Evolutionary conservation across 2,888 invertebrate genomes (phyloP).

Genomic region (Limulus polyphemus): DNA sequence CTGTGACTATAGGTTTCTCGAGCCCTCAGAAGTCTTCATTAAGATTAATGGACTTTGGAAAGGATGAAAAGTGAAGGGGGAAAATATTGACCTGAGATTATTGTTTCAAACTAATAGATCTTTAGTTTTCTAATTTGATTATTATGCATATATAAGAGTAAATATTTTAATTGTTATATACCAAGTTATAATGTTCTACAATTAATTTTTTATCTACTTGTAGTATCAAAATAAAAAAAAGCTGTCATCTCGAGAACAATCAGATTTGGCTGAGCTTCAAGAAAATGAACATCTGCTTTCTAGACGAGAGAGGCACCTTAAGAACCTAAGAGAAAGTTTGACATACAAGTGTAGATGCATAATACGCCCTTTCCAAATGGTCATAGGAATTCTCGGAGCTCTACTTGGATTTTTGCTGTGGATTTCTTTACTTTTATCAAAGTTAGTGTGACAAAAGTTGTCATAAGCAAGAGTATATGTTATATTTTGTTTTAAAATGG

Average conservation of each 20-base stretch:
- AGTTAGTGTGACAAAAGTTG: conserved; percentile 30
- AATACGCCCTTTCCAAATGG: conserved; percentile 36
- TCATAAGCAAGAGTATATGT: not conserved
- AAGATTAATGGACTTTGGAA: too few relatives aligned
- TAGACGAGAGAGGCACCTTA: conserved; percentile 33
- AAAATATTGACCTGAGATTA: too few relatives aligned
- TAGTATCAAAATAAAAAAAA: not conserved
- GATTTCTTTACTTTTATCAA: conserved; percentile 36
- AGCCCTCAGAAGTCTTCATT: too few relatives aligned
- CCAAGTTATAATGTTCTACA: not conserved
- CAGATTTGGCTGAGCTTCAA: conserved; percentile 31
- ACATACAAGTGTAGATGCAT: conserved; percentile 31
- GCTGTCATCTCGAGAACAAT: conserved; percentile 30
- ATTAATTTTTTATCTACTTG: not conserved
- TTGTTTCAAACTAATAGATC: too few relatives aligned
- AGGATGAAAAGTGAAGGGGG: too few relatives aligned
- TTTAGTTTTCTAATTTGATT: too few relatives aligned
- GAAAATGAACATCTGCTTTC: conserved; percentile 34
- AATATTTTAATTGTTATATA: too few relatives aligned
- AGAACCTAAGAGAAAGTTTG: conserved; percentile 30
- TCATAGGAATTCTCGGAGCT: conserved; percentile 33
- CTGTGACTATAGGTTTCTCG: too few relatives aligned
- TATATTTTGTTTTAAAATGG: not conserved
- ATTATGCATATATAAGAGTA: too few relatives aligned
- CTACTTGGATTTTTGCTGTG: conserved; percentile 35